Conservation (phyloP, 1,140 invertebrate species). For the Trypoxylus dichotomus region DNA sequence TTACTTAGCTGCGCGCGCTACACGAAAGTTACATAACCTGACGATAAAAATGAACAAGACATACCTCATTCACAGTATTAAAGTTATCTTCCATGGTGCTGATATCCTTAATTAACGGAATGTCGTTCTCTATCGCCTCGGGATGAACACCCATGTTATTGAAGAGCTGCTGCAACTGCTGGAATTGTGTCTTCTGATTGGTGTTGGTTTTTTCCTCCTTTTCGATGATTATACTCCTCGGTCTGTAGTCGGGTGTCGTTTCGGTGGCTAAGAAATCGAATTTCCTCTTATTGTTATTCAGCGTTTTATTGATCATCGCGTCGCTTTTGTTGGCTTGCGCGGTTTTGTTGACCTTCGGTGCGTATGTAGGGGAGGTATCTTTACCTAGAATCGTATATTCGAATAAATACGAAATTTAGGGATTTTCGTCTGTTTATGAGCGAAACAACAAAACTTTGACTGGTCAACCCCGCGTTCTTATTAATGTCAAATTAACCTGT, state of each 20-base stretch:
- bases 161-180: constrained; percentile 73
- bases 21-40: neutral
- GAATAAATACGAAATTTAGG: too few species aligned
- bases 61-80: constrained; percentile 61
- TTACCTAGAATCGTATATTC: neutral
- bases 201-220: constrained; percentile 73
- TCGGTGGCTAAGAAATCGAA: constrained; percentile 81
- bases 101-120: constrained; percentile 61
- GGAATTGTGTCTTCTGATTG: constrained; percentile 77
- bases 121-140: constrained; percentile 48
- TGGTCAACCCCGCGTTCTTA: too few species aligned
- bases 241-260: constrained; percentile 82
- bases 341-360: constrained; percentile 62
- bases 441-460: too few species aligned
- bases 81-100: constrained; percentile 57
- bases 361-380: neutral
- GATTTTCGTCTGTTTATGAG: too few species aligned
- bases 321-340: constrained; percentile 43
- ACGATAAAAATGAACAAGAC: constrained; percentile 20
- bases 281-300: constrained; percentile 78
- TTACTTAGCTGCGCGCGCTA: neutral
- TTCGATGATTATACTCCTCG: constrained; percentile 58
- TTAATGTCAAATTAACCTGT: too few species aligned
- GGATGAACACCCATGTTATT: constrained; percentile 58
- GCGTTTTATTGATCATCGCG: constrained; percentile 42